Base-by-base conservation (phyloP, 2,797 vertebrate species). In the Cyclopterus lumpus region DNA sequence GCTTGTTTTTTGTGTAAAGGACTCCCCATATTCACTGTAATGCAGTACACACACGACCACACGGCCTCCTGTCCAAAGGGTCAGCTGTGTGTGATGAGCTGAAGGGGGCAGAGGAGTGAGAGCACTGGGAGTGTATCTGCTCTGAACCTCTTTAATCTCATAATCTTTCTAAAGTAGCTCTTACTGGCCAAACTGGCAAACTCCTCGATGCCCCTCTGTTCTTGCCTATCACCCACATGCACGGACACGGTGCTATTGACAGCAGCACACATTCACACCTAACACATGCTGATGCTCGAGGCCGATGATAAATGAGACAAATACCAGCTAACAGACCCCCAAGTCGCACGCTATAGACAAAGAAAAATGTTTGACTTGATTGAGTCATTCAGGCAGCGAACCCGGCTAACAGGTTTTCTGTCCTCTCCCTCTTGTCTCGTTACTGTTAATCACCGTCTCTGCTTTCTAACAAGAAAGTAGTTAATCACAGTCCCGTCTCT, bases 151-250 rank as follows among this genome's bases (percentile, higher is more conserved):
- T 83, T 87, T 88, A 90, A 91, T 89, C 83, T 72, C 64, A 70
- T 89, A 83, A 88, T 89, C 83, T 88, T 80, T 79, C 89, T 74
- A 76, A 79, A 92, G 83, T 88, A 85, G 82, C 85, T 88, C 85
- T 86, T 84, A 75, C 86, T 87, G 82, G 85, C 59, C 60, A 78
- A 81, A 28, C 26, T 28, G 26, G 72, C 44, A 62, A 65, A 70
- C 63, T 63, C 62, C 64, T 26, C 10, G 12, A 46, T 59, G 86
- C 67, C 67, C 28, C 65, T 80, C 59, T 74, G 77, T 8, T 86
- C 30, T 67, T 65, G 64, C 38, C 80, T 42, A 60, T 88, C 75
- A 80, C 84, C 70, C 78, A 18, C 74, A 72, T 78, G 66, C 71
- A 84, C 4, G 3, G 53, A 3, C 59, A 54, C 61, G 48, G 48